Conservation (phyloP, 2,113 vertebrate genomes). For the Lichenostomus cassidix region DNA sequence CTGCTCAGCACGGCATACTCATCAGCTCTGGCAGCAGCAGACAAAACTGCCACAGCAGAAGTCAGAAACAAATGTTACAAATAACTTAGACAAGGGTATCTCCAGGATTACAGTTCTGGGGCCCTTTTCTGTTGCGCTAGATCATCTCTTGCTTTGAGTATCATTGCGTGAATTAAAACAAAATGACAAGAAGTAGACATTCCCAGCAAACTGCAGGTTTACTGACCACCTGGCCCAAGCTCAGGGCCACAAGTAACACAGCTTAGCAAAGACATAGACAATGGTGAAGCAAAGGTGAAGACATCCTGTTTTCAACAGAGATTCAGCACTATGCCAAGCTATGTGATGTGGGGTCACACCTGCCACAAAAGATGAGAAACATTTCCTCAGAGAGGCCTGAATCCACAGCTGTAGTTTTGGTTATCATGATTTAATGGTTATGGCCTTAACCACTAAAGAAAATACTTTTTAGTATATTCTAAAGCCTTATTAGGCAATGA, state of each 20-base stretch:
- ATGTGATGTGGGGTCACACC: not conserved
- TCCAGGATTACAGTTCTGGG: not conserved
- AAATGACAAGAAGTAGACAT: not conserved
- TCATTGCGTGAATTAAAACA: not conserved
- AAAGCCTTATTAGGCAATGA: not conserved
- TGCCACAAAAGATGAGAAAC: not conserved
- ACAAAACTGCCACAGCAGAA: not conserved
- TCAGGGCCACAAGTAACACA: not conserved
- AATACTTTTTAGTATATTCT: not conserved
- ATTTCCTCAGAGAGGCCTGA: not conserved
- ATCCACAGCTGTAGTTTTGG: not conserved
- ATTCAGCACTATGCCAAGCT: not conserved
- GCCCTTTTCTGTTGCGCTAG: not conserved
- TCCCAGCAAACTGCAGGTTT: not conserved
- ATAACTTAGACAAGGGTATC: not conserved
- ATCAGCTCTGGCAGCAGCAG: slow-evolving; percentile 4
- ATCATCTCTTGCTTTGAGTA: not conserved
- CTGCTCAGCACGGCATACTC: not conserved
- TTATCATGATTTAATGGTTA: not conserved
- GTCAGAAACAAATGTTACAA: not conserved
- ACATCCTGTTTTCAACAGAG: not conserved
- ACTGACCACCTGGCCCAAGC: not conserved
- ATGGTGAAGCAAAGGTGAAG: not conserved
- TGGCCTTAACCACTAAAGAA: not conserved
- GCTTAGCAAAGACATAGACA: not conserved